Evolutionary conservation across 2,888 invertebrate species (phyloP), one percentile per base, ranked within the genome.

Genomic region (Troides oblongomaculatus): DNA sequence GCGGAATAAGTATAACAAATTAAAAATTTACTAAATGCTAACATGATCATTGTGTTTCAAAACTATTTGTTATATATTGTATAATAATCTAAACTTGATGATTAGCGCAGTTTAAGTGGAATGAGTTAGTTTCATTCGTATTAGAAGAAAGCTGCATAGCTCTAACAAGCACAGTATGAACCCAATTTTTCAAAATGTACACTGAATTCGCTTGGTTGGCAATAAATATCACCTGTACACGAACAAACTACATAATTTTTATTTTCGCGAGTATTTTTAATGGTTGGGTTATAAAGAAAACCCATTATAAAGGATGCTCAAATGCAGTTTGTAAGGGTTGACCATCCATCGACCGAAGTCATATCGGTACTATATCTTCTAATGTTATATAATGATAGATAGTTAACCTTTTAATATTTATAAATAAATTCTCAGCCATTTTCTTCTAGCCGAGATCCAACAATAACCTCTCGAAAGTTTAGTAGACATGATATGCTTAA

Each of bases 141-240:
- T 58, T 10, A 58, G 57, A 58, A 12, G n/a, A 3, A 58, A 21
- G 61, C 36, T 30, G 18, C 23, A 30, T 36, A 56, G 21, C 21
- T 56, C 57, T 58, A 64, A 30, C 4, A 64, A 64, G 64, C 64
- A 30, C 30, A 58, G 56, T 61, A 39, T 58, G 6, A 58, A 58
- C 57, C 23, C 57, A 58, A 58, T 58, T 58, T 58, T 58, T 58
- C 21, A 58, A 58, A 58, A 23, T 58, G 57, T 23, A 23, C 57
- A 58, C 23, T 58, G 12, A 21, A 23, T 58, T 53, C 18, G n/a
- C 18, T 53, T 53, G n/a, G n/a, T 23, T 56, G 56, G 10, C n/a
- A 23, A 23, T 1, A 23, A 23, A 58, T 23, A 7, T 53, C 53
- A n/a, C 18, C 53, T 53, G n/a, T 53, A 53, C n/a, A 53, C 18